phyloP scores from a whole-genome alignment of 2,888 invertebrate species.

The Copidosoma aretas region DNA sequence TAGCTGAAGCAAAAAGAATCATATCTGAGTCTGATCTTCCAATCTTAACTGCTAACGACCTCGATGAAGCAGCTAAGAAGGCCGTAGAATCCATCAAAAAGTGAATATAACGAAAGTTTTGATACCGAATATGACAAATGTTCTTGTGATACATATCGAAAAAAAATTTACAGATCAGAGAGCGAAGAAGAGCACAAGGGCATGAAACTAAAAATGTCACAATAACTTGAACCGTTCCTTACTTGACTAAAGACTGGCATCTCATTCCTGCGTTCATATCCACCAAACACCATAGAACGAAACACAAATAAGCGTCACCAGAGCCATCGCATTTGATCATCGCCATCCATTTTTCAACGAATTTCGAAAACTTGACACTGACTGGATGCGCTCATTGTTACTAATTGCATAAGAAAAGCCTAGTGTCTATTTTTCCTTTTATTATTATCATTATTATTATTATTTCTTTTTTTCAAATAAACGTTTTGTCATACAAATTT shows the following conservation, averaged over 20 bases:
- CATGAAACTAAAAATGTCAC: slow-evolving; percentile 37
- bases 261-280: slow-evolving; percentile 36
- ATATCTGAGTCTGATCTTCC: slow-evolving; percentile 83
- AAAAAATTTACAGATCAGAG: slow-evolving; percentile 35
- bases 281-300: slow-evolving; percentile 24
- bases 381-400: slow-evolving; percentile 28
- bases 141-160: slow-evolving; percentile 7
- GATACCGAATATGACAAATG: not conserved
- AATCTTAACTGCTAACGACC: slow-evolving; percentile 80
- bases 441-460: too few relatives aligned
- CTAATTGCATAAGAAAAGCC: slow-evolving; percentile 32
- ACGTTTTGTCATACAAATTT: slow-evolving; percentile 33
- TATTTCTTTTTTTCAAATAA: slow-evolving; percentile 34
- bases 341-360: slow-evolving; percentile 23
- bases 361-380: slow-evolving; percentile 15
- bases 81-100: slow-evolving; percentile 68
- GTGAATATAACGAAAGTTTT: slow-evolving; percentile 34
- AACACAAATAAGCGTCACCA: slow-evolving; percentile 20
- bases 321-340: slow-evolving; percentile 17
- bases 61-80: slow-evolving; percentile 92
- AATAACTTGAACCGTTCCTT: slow-evolving; percentile 27
- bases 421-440: not conserved
- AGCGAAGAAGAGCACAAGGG: slow-evolving; percentile 30
- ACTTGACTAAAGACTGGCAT: slow-evolving; percentile 37
- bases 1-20: slow-evolving; percentile 80